Conservation (phyloP, 2,797 vertebrate species). For the Lemur catta region DNA sequence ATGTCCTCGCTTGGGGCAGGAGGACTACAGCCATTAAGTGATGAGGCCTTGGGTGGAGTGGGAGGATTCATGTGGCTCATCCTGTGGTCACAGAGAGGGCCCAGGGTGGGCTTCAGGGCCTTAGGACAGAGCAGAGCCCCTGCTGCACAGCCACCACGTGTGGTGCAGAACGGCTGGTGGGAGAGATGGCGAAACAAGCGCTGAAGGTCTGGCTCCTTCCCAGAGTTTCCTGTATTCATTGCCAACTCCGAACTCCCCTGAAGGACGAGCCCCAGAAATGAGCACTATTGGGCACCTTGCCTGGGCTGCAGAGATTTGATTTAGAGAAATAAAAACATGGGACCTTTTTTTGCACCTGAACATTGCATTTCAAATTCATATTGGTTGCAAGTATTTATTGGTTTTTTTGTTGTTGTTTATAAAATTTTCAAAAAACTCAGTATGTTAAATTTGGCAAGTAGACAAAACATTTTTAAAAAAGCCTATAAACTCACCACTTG, state of each 20-base stretch:
- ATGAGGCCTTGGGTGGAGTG: too few species aligned
- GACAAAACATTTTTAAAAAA: background rate
- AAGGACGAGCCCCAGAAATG: background rate
- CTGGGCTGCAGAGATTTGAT: background rate
- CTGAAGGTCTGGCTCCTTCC: background rate
- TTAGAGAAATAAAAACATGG: background rate
- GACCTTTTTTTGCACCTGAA: background rate
- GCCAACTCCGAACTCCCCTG: background rate
- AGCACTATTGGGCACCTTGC: background rate
- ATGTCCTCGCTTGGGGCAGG: background rate
- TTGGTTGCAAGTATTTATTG: background rate
- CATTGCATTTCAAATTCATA: background rate
- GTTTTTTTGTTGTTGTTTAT: background rate
- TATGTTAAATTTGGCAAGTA: background rate
- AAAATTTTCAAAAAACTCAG: background rate
- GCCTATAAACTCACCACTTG: background rate
- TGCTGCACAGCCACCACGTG: accelerated
- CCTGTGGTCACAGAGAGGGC: background rate
- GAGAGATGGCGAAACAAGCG: background rate
- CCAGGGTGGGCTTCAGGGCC: too few species aligned
- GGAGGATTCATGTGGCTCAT: background rate
- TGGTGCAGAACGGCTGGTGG: background rate
- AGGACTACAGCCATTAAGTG: background rate
- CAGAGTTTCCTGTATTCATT: background rate
- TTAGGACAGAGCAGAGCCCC: background rate